Conservation (phyloP, 1,140 invertebrate genomes). For the Micrasema minimum region DNA sequence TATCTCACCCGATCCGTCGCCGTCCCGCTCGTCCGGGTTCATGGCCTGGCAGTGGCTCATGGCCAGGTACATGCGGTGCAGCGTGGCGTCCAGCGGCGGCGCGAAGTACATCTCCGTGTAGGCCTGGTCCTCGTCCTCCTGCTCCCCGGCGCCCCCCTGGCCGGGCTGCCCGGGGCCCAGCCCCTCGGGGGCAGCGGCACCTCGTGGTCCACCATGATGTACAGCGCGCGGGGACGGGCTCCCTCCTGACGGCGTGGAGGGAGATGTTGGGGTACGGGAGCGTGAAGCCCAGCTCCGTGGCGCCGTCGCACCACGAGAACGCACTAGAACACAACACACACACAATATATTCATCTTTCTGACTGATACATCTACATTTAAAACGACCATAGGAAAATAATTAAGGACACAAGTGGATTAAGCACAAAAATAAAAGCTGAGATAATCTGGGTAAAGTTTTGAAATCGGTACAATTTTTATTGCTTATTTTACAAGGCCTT, state of each 20-base stretch:
- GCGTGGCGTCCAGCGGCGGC: conserved; percentile 28
- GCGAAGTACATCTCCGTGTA: conserved; percentile 47
- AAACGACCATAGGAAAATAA: no score
- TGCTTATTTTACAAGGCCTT: no score
- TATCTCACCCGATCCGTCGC: conserved; percentile 1
- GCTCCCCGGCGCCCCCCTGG: conserved; percentile 1
- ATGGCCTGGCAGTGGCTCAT: conserved; percentile 50
- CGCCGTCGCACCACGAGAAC: conserved; percentile 45
- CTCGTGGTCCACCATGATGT: conserved; percentile 63
- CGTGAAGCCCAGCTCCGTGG: conserved; percentile 54
- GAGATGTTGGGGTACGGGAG: conserved; percentile 62
- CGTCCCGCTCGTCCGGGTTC: conserved; percentile 48
- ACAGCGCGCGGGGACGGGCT: conserved; percentile 59
- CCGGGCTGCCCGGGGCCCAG: not conserved
- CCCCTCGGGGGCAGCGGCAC: conserved; percentile 48
- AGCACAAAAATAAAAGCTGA: no score
- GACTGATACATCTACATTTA: no score
- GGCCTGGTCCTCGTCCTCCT: conserved; percentile 27
- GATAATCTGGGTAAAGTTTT: no score
- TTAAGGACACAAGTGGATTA: no score
- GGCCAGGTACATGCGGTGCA: conserved; percentile 43
- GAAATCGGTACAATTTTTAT: no score
- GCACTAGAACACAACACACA: conserved; percentile 12
- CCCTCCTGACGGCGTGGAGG: conserved; percentile 61
- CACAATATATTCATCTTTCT: no score